These are phyloP conservation scores for Talpa occidentalis DNA, from an alignment of 2,113 vertebrate species.

Conservation along the genomic window DNA sequence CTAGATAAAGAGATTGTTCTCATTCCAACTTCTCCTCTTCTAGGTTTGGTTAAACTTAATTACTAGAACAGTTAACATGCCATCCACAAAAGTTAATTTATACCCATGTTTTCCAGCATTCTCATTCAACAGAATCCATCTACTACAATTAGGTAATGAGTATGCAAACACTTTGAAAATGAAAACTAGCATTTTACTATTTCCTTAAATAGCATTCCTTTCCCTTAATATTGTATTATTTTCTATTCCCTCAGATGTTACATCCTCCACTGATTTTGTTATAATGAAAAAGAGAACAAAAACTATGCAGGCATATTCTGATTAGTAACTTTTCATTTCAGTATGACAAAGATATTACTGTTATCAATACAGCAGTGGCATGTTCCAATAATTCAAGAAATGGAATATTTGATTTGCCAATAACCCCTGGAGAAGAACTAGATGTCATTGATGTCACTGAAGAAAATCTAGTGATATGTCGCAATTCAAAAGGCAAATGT, in stretches of 20 bases:
- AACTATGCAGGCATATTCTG: not conserved
- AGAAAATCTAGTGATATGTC: constrained; percentile 84
- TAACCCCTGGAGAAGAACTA: constrained; percentile 86
- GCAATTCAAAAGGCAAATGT: constrained; percentile 87
- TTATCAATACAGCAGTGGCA: constrained; percentile 81
- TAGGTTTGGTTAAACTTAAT: not conserved
- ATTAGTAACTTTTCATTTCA: constrained; percentile 68
- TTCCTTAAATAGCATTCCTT: constrained; percentile 1
- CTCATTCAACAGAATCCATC: not conserved
- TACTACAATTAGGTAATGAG: not conserved
- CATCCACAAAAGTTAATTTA: not conserved
- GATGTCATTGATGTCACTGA: constrained; percentile 82
- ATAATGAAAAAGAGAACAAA: not conserved
- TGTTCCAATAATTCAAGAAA: constrained; percentile 70
- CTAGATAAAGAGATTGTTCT: not conserved
- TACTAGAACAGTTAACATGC: not conserved
- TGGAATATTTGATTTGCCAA: constrained; percentile 78
- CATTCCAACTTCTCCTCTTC: not conserved
- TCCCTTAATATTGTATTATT: not conserved
- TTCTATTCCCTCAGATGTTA: not conserved
- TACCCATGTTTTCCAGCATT: not conserved
- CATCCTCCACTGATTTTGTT: not conserved
- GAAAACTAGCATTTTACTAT: not conserved
- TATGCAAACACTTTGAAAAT: not conserved
- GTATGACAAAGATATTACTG: constrained; percentile 82